Conservation (phyloP, 2,797 vertebrate genomes). For the Kryptopterus vitreolus region DNA sequence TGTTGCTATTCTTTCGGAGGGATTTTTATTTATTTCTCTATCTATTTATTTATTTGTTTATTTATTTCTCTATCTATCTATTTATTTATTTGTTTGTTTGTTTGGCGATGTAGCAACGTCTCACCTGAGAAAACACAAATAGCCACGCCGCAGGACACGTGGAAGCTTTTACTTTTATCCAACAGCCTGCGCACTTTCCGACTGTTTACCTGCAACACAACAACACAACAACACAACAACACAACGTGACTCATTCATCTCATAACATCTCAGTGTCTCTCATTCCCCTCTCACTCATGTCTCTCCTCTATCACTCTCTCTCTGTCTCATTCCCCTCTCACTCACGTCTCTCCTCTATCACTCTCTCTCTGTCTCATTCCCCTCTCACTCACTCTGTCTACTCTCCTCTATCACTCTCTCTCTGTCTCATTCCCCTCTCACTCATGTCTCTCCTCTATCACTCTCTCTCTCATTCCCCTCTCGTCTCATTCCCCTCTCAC, state of each 20-base stretch:
- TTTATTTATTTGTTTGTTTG: too few species aligned
- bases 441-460: neutral
- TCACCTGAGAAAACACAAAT: slow-evolving; percentile 94
- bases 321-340: neutral
- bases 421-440: neutral
- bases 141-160: slow-evolving; percentile 86
- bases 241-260: neutral
- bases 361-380: neutral
- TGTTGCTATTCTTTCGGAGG: too few species aligned
- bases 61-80: too few species aligned
- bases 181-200: slow-evolving; percentile 87
- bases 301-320: neutral
- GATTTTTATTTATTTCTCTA: too few species aligned
- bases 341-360: neutral
- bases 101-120: slow-evolving; percentile 22
- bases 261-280: neutral
- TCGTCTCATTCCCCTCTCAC: too few species aligned
- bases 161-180: slow-evolving; percentile 93
- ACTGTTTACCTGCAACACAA: slow-evolving; percentile 80
- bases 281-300: neutral
- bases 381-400: neutral
- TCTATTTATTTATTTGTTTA: too few species aligned
- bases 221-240: too few species aligned
- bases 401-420: neutral
- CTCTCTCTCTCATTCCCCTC: too few species aligned